Conservation (phyloP, 2,888 invertebrate genomes). For the Nasonia oneida region DNA sequence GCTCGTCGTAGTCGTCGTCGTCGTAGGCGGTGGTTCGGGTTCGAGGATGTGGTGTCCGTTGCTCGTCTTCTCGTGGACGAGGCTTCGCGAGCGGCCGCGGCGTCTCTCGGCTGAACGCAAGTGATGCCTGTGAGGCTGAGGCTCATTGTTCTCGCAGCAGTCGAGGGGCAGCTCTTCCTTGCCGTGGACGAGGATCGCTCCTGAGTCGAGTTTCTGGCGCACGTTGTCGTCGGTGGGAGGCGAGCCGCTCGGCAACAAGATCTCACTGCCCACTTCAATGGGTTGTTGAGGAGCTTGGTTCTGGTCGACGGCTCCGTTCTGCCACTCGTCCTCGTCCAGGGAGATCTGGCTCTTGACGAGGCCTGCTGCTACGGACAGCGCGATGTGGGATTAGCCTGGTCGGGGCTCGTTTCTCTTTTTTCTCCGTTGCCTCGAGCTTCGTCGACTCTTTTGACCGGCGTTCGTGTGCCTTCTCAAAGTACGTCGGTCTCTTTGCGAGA, state of each 20-base stretch:
- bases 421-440: slow-evolving; percentile 26
- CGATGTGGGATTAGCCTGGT: slow-evolving; percentile 57
- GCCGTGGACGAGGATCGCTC: slow-evolving; percentile 81
- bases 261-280: slow-evolving; percentile 78
- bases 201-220: slow-evolving; percentile 80
- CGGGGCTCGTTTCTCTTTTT: background rate
- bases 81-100: slow-evolving; percentile 64
- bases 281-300: slow-evolving; percentile 63
- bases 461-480: background rate
- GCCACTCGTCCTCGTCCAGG: slow-evolving; percentile 66
- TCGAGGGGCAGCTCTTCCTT: slow-evolving; percentile 85
- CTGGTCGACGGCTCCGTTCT: slow-evolving; percentile 40
- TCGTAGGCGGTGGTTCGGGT: slow-evolving; percentile 4
- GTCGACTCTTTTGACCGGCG: background rate
- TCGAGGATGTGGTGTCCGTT: slow-evolving; percentile 14
- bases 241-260: slow-evolving; percentile 74
- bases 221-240: slow-evolving; percentile 76
- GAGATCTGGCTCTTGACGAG: slow-evolving; percentile 57
- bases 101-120: slow-evolving; percentile 49
- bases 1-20: background rate
- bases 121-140: slow-evolving; percentile 33
- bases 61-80: slow-evolving; percentile 69
- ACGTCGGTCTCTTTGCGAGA: background rate
- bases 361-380: slow-evolving; percentile 60
- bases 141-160: slow-evolving; percentile 58